phyloP scores from a whole-genome alignment of 2,113 vertebrate species.

The Rhinopomastus cyanomelas region DNA sequence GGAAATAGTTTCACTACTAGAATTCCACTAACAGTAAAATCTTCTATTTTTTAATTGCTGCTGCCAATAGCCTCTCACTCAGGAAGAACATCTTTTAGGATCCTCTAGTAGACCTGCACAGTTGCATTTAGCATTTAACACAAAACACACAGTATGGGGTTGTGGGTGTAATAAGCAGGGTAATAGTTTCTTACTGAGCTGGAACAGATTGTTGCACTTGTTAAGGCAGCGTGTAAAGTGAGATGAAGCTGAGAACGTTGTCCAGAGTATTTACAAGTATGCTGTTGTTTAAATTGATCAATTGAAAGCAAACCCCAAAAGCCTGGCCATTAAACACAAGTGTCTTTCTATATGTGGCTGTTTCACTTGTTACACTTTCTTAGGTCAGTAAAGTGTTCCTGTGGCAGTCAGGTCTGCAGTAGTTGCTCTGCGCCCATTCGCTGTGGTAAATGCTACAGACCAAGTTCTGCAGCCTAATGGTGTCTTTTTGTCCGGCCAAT shows the following conservation, averaged over 20 bases:
- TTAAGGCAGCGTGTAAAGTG: neutral
- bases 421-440: neutral
- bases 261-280: neutral
- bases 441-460: neutral
- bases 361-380: neutral
- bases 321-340: neutral
- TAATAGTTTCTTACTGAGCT: neutral
- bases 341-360: neutral
- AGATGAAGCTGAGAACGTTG: neutral
- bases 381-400: neutral
- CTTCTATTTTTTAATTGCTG: neutral
- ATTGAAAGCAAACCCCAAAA: neutral
- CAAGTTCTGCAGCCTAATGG: neutral
- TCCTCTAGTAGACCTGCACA: neutral
- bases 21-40: neutral
- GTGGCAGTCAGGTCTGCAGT: neutral
- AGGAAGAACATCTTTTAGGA: neutral
- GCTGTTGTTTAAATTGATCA: neutral
- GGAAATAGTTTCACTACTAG: neutral
- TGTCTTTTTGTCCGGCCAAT: neutral
- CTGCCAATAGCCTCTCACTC: neutral
- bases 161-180: neutral
- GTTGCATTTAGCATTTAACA: neutral
- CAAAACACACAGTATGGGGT: neutral
- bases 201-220: neutral